These are phyloP conservation scores for Hemaris fuciformis DNA, from an alignment of 2,888 invertebrate species.

Conservation along the genomic window DNA sequence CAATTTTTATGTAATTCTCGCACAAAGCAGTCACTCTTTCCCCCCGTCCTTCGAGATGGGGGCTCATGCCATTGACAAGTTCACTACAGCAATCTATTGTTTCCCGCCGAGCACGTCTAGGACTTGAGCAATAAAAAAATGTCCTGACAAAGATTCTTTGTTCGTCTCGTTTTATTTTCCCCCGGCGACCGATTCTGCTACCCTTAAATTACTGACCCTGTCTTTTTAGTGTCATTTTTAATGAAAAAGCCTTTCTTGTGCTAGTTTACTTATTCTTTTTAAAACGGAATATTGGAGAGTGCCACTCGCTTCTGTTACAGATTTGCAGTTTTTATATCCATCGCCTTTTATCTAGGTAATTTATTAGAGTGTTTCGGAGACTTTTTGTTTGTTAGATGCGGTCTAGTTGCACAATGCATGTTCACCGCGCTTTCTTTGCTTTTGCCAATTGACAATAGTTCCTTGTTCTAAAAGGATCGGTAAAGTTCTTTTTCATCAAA, in stretches of 20 bases:
- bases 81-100: conserved; percentile 11
- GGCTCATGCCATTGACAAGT: conserved; percentile 6
- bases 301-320: background rate
- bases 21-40: background rate
- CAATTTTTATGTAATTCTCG: background rate
- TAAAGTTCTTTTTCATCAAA: too few species aligned
- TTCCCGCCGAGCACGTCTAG: conserved; percentile 14
- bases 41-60: background rate
- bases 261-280: conserved; percentile 9
- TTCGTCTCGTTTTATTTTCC: conserved; percentile 13
- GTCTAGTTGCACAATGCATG: background rate
- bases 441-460: background rate
- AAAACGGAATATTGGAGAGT: conserved; percentile 6
- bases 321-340: background rate
- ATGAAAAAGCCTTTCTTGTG: conserved; percentile 12
- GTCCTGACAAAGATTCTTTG: conserved; percentile 13
- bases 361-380: background rate
- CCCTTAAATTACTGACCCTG: conserved; percentile 15
- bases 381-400: background rate
- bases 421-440: background rate
- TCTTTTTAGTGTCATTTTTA: conserved; percentile 17
- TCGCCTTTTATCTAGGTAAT: background rate
- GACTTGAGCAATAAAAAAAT: conserved; percentile 17
- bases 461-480: too few species aligned
- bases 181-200: conserved; percentile 15